These are phyloP conservation scores for Drosophila albomicans DNA, from an alignment of 1,140 invertebrate species.

Conservation along the genomic window DNA sequence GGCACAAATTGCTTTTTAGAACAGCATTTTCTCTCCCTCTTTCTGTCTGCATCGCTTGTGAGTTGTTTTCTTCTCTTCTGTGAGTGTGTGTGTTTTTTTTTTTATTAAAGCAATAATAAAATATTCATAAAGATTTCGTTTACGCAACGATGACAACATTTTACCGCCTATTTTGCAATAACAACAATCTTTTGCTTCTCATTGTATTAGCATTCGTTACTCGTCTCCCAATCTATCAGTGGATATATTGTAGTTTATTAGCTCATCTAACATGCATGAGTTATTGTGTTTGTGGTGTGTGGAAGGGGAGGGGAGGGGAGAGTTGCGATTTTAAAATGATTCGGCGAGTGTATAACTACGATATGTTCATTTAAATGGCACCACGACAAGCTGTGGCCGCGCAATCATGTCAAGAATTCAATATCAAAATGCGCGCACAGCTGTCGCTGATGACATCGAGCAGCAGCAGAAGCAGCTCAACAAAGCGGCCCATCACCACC, in stretches of 20 bases:
- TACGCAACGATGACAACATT: slow-evolving; percentile 58
- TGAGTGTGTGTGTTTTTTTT: slow-evolving; percentile 18
- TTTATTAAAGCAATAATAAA: slow-evolving; percentile 81
- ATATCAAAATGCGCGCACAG: slow-evolving; percentile 75
- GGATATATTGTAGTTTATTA: slow-evolving; percentile 54
- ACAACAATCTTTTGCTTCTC: slow-evolving; percentile 42
- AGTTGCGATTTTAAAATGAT: slow-evolving; percentile 38
- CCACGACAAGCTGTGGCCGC: slow-evolving; percentile 67
- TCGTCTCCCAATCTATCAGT: not conserved
- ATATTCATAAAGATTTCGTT: slow-evolving; percentile 81
- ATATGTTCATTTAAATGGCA: slow-evolving; percentile 63
- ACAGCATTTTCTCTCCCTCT: slow-evolving; percentile 20
- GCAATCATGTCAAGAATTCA: slow-evolving; percentile 83
- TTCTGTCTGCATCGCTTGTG: slow-evolving; percentile 1
- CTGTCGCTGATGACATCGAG: slow-evolving; percentile 74
- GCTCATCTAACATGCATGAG: slow-evolving; percentile 42
- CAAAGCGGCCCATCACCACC: slow-evolving; percentile 8
- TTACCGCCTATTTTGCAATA: slow-evolving; percentile 63
- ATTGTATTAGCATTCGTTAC: not conserved
- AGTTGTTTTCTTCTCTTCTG: not conserved
- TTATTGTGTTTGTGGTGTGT: slow-evolving; percentile 29
- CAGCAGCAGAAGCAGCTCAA: slow-evolving; percentile 20
- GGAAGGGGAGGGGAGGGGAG: not conserved
- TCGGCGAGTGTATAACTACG: slow-evolving; percentile 39
- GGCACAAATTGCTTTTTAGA: slow-evolving; percentile 77